Conservation (phyloP, 2,797 vertebrate genomes). For the Micrastur ruficollis region DNA sequence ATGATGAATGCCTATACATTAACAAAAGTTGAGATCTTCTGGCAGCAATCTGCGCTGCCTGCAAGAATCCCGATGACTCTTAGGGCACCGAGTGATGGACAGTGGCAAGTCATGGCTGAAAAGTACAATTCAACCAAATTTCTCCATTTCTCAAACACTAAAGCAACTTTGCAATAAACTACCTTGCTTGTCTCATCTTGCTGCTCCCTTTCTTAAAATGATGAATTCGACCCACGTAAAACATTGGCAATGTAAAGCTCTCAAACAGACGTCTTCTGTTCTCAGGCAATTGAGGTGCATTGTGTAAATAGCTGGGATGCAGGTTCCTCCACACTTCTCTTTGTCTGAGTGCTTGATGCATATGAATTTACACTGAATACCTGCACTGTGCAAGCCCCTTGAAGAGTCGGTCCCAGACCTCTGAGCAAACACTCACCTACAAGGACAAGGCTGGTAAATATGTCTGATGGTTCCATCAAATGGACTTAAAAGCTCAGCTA, state of each 20-base stretch:
- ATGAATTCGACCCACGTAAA: neutral
- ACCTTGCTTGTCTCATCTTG: neutral
- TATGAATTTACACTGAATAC: conserved; percentile 52
- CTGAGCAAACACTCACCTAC: conserved; percentile 52
- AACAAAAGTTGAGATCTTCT: conserved; percentile 72
- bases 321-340: conserved; percentile 36
- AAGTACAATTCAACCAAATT: neutral
- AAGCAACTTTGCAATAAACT: conserved; percentile 12
- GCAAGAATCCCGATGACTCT: neutral
- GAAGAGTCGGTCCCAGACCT: conserved; percentile 32
- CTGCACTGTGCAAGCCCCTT: conserved; percentile 29
- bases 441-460: conserved; percentile 11
- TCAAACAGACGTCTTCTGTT: conserved; percentile 34
- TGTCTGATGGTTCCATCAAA: conserved; percentile 22
- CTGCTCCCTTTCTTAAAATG: neutral
- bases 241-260: neutral
- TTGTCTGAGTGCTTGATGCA: conserved; percentile 6
- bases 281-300: neutral
- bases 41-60: conserved; percentile 52
- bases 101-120: neutral
- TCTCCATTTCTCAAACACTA: neutral
- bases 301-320: neutral
- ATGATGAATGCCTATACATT: conserved; percentile 90
- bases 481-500: conserved; percentile 32
- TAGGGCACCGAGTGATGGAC: neutral